Base-by-base conservation (phyloP, 2,113 vertebrate genomes). In the Chiloscyllium plagiosum region DNA sequence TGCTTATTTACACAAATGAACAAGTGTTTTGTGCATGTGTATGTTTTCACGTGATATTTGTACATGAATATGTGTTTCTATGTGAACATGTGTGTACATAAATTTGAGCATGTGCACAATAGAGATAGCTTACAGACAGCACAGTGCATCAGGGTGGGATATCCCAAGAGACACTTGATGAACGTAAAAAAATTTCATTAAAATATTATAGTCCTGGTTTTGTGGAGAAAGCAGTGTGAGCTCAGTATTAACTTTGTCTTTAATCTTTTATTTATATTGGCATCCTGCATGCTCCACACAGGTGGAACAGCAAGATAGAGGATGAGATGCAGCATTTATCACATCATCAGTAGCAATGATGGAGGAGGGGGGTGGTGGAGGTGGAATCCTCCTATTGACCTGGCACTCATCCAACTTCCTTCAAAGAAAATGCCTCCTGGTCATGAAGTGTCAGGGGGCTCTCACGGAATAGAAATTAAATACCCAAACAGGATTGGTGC, bases 11-110 rank as follows among this genome's bases (percentile, higher is more conserved):
- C 33, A 37, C 19, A 12, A 20, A 3, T 52, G 96, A 97, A 47
- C 47, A 8, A 24, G 95, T 80, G 50, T 85, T 72, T 72, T 72
- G 4, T 29, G 29, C 95, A 76, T 17, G 94, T 96, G 96, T 96
- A n/a, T 56, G 1, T 65, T 66, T 78, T 37, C 19, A 12, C 42
- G 15, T 37, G 78, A 37, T 83, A 37, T 26, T 24, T 72, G 70
- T 42, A 17, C 15, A 80, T 37, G 0, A 61, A 90, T 33, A 56
- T 61, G 26, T 61, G 26, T 92, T 37, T 92, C 56, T 6, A 65
- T 66, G 19, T 66, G 33, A 37, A 20, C 3, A n/a, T 15, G n/a
- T 65, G 33, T 90, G 26, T n/a, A 0, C 2, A 33, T 29, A 2
- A 26, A 12, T 90, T 15, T 37, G 29, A 20, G 56, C n/a, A 1